These are phyloP conservation scores for Sphaerodactylus townsendi DNA, from an alignment of 2,113 vertebrate genomes.

Conservation along the genomic window DNA sequence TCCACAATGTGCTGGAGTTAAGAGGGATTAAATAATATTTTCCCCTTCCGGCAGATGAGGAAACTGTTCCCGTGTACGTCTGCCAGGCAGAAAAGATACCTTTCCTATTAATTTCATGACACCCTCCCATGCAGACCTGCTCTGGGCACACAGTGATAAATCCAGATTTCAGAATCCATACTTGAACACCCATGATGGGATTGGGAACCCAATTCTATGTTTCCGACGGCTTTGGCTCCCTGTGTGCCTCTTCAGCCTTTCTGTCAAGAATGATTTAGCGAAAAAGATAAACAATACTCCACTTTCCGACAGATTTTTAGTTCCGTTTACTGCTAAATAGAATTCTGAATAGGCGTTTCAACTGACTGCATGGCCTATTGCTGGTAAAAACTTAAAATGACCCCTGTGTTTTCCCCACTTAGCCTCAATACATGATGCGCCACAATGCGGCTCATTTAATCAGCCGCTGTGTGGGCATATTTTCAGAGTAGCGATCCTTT, in stretches of 20 bases:
- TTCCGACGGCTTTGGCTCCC: background rate
- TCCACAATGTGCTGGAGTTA: background rate
- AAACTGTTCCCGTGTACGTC: background rate
- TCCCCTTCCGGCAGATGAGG: background rate
- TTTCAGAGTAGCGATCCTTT: slow-evolving; percentile 23
- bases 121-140: background rate
- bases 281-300: no score
- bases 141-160: background rate
- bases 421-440: accelerated
- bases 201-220: background rate
- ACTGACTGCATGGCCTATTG: no score
- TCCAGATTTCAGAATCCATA: background rate
- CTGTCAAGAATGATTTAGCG: background rate
- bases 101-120: background rate
- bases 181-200: background rate
- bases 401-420: background rate
- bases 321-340: no score
- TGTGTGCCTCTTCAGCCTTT: background rate
- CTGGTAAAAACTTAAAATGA: background rate
- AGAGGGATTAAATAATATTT: background rate
- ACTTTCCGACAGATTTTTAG: no score
- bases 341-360: no score
- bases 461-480: slow-evolving; percentile 34
- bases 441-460: background rate
- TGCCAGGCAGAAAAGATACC: background rate